Evolutionary conservation across 2,888 invertebrate species (phyloP), one percentile per base, ranked within the genome.

Genomic region (Ochropleura plecta): DNA sequence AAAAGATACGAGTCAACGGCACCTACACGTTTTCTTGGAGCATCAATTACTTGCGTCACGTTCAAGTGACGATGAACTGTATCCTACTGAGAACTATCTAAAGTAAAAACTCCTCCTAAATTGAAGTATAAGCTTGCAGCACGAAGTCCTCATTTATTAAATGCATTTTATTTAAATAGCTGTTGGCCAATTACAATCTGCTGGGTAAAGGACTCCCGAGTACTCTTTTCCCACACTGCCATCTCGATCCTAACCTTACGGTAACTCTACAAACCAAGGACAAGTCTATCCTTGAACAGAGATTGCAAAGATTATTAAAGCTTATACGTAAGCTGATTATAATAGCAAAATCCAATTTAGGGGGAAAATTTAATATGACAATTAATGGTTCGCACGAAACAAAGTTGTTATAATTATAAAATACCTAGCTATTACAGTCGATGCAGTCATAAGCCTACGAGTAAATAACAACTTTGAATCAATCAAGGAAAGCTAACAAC

Each of bases 1-100:
- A 89, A 87, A 90, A 82, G 78, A 81, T 83, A 79, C 30, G 80
- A 88, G 87, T 87, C 88, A 88, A 87, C 79, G 85, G 85, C 88
- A 88, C 85, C 86, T 86, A 88, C 86, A 86, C 86, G 81, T 87
- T 86, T 83, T 86, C 62, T 82, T 68, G 79, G 73, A 82, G 82
- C 83, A 84, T 86, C 84, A 84, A 88, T 90, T 88, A 86, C 76
- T 84, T 85, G 84, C 80, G 79, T 84, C 84, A 78, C 67, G 68
- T 76, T 73, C 59, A 66, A 55, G 75, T 86, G 86, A 84, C 84
- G 84, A 85, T 81, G 82, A 85, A 87, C 84, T 77, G n/a, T 44
- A 62, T 44, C 62, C 62, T 62, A 44, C 62, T 49, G 49, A 49
- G 30, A 59, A 30, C 14, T 57, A 9, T 16, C 40, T 9, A 9